phyloP scores from a whole-genome alignment of 2,113 vertebrate genomes.

The Muntiacus muntjak region DNA sequence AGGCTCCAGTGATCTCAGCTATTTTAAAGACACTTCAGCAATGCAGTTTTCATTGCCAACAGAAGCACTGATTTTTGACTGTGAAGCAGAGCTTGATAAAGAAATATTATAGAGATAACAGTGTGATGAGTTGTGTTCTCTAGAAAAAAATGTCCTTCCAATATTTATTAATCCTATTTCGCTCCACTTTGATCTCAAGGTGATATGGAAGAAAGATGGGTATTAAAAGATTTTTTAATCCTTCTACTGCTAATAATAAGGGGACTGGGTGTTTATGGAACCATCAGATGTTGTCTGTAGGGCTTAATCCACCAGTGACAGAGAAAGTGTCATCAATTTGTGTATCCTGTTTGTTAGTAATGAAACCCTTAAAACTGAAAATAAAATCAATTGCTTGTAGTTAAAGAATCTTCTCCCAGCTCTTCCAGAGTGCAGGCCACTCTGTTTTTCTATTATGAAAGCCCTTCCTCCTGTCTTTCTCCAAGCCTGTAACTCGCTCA shows the following conservation, averaged over 20 bases:
- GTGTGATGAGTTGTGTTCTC: neutral
- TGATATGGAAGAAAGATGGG: slow-evolving; percentile 1
- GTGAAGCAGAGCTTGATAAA: neutral
- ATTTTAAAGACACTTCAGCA: neutral
- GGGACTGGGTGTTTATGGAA: neutral
- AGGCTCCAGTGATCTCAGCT: neutral
- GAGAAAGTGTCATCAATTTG: slow-evolving; percentile 34
- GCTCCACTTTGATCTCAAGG: slow-evolving; percentile 14
- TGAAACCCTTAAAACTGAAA: slow-evolving; percentile 28
- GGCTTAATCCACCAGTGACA: slow-evolving; percentile 3
- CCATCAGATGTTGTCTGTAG: neutral
- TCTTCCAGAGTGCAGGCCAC: neutral
- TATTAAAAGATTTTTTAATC: neutral
- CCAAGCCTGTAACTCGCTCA: neutral
- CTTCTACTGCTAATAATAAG: neutral
- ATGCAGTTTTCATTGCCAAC: neutral
- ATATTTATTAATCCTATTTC: slow-evolving; percentile 21
- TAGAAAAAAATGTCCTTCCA: neutral
- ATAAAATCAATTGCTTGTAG: slow-evolving; percentile 15
- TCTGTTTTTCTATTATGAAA: neutral
- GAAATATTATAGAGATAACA: neutral
- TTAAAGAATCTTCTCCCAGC: neutral
- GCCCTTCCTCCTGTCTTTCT: neutral
- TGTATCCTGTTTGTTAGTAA: neutral
- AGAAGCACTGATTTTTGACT: neutral